phyloP scores from a whole-genome alignment of 2,797 vertebrate genomes.

The Kryptolebias ocellatus region DNA sequence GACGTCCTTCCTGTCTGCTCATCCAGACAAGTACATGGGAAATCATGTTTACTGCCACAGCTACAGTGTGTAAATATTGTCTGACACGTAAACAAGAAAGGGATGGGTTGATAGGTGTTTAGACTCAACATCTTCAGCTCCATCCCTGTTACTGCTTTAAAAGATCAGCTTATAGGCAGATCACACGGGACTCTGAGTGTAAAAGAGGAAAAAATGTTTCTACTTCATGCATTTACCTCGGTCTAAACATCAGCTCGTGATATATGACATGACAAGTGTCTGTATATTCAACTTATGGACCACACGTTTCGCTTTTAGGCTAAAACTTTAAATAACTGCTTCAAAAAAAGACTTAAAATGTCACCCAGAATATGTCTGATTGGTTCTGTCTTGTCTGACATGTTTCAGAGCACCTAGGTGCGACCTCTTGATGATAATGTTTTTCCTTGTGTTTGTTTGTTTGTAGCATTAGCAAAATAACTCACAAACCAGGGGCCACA shows the following conservation, averaged over 20 bases:
- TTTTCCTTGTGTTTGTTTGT: no score
- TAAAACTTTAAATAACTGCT: background rate
- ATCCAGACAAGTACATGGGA: slow-evolving; percentile 26
- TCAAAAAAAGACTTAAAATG: no score
- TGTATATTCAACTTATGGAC: slow-evolving; percentile 15
- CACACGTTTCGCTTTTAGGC: slow-evolving; percentile 20
- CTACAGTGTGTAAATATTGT: slow-evolving; percentile 45
- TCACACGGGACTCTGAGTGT: background rate
- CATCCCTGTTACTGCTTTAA: slow-evolving; percentile 5
- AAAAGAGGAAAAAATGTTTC: slow-evolving; percentile 10
- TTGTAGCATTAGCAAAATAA: no score
- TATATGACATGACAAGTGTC: slow-evolving; percentile 16
- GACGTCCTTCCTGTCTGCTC: background rate
- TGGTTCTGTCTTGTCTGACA: no score
- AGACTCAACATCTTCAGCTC: slow-evolving; percentile 19
- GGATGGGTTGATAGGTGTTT: slow-evolving; percentile 51
- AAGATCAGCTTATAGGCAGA: background rate
- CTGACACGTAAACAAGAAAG: slow-evolving; percentile 54
- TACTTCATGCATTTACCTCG: slow-evolving; percentile 30
- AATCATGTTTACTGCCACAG: slow-evolving; percentile 36
- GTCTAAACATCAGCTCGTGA: slow-evolving; percentile 24
- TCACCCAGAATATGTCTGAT: no score
- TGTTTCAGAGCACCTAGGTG: no score
- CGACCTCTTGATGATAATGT: no score
- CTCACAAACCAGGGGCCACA: no score